Evolutionary conservation across 2,113 vertebrate genomes (phyloP).

Genomic region (Sceloporus tristichus): DNA sequence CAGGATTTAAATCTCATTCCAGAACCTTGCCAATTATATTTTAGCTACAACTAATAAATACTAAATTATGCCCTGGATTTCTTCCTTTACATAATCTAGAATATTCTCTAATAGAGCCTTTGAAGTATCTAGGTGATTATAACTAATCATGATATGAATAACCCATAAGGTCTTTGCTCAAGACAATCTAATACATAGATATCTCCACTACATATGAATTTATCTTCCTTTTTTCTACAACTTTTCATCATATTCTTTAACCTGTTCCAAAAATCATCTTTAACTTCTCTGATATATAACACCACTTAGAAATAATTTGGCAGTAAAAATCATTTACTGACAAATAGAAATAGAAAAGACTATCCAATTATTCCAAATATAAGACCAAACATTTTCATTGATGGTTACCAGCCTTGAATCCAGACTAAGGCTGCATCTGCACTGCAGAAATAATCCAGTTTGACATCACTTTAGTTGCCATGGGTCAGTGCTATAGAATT

Average conservation of each 20-base stretch:
- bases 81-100: slow-evolving; percentile 15
- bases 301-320: not conserved
- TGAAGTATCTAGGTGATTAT: not conserved
- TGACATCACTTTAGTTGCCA: no score
- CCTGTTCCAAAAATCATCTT: not conserved
- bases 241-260: not conserved
- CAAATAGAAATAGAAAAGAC: not conserved
- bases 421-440: not conserved
- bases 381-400: not conserved
- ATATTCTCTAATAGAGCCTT: not conserved
- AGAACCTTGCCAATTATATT: not conserved
- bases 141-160: not conserved
- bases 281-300: not conserved
- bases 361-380: not conserved
- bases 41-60: slow-evolving; percentile 1
- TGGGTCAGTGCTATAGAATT: no score
- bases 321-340: not conserved
- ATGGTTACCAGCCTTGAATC: not conserved
- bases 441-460: no score
- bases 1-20: not conserved
- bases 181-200: not conserved
- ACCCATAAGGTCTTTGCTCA: not conserved
- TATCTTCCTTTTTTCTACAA: not conserved
- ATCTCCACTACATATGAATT: not conserved
- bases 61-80: not conserved